These are phyloP conservation scores for Isurus oxyrinchus DNA, from an alignment of 2,113 vertebrate genomes.

Conservation along the genomic window DNA sequence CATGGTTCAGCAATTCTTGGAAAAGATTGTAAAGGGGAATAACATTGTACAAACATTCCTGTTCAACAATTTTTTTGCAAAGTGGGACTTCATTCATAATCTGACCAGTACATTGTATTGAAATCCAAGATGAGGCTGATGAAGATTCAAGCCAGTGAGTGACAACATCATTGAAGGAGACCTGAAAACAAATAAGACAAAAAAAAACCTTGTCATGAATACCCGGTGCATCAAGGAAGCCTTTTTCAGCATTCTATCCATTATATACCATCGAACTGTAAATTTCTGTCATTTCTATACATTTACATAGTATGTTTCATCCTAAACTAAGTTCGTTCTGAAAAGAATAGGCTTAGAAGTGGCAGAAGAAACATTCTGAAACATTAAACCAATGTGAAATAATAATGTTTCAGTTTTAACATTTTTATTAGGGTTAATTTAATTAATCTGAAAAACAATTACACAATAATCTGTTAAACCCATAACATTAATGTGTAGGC, in stretches of 20 bases:
- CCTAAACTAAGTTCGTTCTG: background rate
- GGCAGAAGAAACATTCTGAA: background rate
- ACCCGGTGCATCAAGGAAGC: background rate
- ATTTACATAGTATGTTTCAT: background rate
- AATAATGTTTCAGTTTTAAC: background rate
- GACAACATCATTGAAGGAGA: background rate
- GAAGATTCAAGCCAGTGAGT: background rate
- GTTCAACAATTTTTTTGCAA: background rate
- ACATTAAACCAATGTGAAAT: background rate
- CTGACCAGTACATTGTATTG: background rate
- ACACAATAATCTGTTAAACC: background rate
- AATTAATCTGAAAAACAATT: background rate
- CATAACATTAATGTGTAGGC: background rate
- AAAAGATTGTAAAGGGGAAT: background rate
- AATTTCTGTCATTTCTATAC: background rate
- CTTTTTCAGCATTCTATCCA: background rate
- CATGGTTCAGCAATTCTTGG: background rate
- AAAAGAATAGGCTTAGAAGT: background rate
- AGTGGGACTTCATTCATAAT: background rate
- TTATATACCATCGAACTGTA: background rate
- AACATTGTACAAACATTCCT: background rate
- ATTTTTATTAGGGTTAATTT: background rate
- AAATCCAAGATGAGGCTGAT: background rate
- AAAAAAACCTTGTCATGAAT: background rate
- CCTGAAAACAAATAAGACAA: background rate